These are phyloP conservation scores for Drosophila atroscutellata DNA, from an alignment of 2,888 invertebrate genomes.

Conservation along the genomic window DNA sequence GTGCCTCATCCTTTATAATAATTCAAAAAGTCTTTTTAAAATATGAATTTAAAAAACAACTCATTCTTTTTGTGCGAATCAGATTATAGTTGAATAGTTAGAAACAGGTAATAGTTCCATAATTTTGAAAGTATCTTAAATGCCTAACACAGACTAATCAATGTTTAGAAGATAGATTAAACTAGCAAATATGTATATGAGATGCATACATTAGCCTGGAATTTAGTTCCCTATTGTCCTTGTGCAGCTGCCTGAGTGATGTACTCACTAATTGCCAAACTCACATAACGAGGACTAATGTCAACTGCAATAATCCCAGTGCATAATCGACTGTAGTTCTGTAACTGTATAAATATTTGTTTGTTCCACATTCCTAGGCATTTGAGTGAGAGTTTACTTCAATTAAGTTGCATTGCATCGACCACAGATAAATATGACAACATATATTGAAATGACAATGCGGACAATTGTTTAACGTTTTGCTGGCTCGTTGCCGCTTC, in stretches of 20 bases:
- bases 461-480: constrained; percentile 56
- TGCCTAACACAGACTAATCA: background rate
- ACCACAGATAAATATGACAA: constrained; percentile 56
- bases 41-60: background rate
- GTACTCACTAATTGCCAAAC: background rate
- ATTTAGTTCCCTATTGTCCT: background rate
- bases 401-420: constrained; percentile 57
- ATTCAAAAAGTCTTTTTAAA: background rate
- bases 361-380: constrained; percentile 36
- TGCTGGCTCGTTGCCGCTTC: constrained; percentile 24
- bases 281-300: background rate
- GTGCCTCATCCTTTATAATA: background rate
- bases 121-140: background rate
- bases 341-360: constrained; percentile 9
- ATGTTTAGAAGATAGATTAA: background rate
- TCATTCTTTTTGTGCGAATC: background rate
- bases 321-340: background rate
- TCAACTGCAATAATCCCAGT: background rate
- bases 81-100: background rate
- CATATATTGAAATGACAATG: constrained; percentile 62
- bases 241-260: background rate
- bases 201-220: background rate
- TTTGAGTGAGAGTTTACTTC: constrained; percentile 22
- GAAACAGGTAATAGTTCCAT: background rate
- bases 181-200: background rate